phyloP scores from a whole-genome alignment of 2,113 vertebrate species.

The Menura novaehollandiae region DNA sequence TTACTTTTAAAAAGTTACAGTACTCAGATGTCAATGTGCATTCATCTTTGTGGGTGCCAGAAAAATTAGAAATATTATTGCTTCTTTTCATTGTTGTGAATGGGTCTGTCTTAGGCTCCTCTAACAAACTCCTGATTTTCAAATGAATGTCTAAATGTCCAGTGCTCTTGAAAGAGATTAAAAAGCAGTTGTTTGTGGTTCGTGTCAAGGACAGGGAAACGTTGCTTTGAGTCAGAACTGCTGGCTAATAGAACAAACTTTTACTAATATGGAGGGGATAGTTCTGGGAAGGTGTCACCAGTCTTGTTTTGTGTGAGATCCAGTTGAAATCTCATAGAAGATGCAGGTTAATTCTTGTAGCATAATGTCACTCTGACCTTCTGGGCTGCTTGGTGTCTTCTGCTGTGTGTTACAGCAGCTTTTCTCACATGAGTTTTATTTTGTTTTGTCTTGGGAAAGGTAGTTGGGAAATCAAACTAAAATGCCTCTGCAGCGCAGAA shows the following conservation, averaged over 20 bases:
- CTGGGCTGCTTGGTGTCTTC: neutral
- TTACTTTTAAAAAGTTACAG: conserved; percentile 42
- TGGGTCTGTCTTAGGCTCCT: neutral
- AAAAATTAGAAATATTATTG: conserved; percentile 1
- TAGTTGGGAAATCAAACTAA: neutral
- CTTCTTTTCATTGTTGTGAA: neutral
- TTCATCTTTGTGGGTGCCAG: conserved; percentile 3
- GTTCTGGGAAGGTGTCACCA: neutral
- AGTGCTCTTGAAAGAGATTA: neutral
- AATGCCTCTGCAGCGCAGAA: neutral
- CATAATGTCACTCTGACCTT: neutral
- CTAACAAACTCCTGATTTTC: neutral
- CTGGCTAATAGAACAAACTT: neutral
- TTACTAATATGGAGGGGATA: neutral
- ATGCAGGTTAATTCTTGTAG: neutral
- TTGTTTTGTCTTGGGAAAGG: neutral
- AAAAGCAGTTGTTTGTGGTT: neutral
- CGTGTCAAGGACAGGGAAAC: neutral
- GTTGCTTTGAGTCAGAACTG: neutral
- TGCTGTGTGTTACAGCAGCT: neutral
- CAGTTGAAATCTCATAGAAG: neutral
- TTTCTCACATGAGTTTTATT: neutral
- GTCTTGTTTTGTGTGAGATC: neutral
- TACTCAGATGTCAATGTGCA: neutral
- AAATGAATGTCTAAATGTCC: neutral